Evolutionary conservation across 2,888 invertebrate species (phyloP).

Genomic region (Xestia sexstrigata): DNA sequence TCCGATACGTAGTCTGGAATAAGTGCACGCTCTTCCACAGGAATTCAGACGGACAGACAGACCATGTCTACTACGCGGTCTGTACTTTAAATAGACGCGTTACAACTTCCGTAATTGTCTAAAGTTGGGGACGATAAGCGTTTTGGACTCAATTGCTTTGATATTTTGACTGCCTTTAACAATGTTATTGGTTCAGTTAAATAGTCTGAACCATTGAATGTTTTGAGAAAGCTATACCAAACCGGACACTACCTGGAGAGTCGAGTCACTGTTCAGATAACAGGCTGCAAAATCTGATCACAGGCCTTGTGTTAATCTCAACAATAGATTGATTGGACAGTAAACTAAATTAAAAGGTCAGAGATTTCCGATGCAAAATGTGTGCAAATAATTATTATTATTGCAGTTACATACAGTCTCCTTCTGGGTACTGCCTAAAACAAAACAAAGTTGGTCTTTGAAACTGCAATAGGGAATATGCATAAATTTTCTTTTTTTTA

Average conservation of each 20-base stretch:
- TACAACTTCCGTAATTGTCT: constrained; percentile 37
- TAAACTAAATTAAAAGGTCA: background rate
- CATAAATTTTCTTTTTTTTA: too few species aligned
- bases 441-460: background rate
- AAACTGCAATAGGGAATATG: too few species aligned
- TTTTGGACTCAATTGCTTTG: background rate
- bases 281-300: background rate
- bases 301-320: background rate
- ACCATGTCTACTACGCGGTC: constrained; percentile 27
- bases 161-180: constrained; percentile 1
- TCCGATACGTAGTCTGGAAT: constrained; percentile 49
- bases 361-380: too few species aligned
- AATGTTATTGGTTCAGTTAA: background rate
- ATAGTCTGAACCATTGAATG: background rate
- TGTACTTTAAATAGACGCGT: constrained; percentile 40
- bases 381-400: too few species aligned
- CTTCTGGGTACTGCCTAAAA: background rate
- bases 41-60: constrained; percentile 42
- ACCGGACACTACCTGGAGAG: background rate
- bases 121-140: background rate
- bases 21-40: constrained; percentile 50
- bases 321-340: background rate
- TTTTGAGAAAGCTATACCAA: background rate
- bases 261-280: background rate
- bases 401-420: background rate